Evolutionary conservation across 2,888 invertebrate genomes (phyloP).

Genomic region (Papilio gigon): DNA sequence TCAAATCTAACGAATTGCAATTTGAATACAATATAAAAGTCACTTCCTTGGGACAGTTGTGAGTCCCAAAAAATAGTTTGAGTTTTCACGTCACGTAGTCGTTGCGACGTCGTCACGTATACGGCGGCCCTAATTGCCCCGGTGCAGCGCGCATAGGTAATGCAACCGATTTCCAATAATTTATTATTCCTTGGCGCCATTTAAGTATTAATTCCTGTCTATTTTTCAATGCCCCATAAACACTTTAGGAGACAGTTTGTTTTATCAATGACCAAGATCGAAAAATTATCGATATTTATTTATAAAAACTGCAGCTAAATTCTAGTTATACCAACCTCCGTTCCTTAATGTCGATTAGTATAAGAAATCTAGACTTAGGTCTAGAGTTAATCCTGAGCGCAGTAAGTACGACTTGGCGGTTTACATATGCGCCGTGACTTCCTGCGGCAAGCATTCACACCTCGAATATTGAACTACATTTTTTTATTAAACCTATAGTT

Average conservation of each 20-base stretch:
- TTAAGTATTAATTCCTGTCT: not conserved
- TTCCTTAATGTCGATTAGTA: too few species aligned
- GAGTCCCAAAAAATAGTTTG: constrained; percentile 32
- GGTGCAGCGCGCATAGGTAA: constrained; percentile 58
- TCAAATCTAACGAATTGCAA: constrained; percentile 34
- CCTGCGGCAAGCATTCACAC: constrained; percentile 51
- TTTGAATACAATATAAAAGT: constrained; percentile 49
- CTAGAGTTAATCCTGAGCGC: too few species aligned
- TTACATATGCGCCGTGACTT: constrained; percentile 56
- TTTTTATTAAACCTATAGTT: constrained; percentile 11
- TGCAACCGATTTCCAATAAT: constrained; percentile 46
- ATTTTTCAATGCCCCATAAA: too few species aligned
- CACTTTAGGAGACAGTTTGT: not conserved
- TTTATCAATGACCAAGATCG: not conserved
- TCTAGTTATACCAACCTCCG: too few species aligned
- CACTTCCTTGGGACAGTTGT: constrained; percentile 44
- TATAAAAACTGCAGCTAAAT: not conserved
- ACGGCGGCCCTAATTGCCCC: constrained; percentile 59
- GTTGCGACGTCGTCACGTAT: constrained; percentile 52
- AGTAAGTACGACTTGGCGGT: constrained; percentile 53
- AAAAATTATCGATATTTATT: not conserved
- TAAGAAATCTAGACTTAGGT: too few species aligned
- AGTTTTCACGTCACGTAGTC: constrained; percentile 55
- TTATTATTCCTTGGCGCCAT: constrained; percentile 46
- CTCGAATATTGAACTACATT: constrained; percentile 50